Percentiles rank a stretch among this genome's conserved stretches.
Conservation (phyloP, 2,113 vertebrate genomes). For the Coreoperca whiteheadi region DNA sequence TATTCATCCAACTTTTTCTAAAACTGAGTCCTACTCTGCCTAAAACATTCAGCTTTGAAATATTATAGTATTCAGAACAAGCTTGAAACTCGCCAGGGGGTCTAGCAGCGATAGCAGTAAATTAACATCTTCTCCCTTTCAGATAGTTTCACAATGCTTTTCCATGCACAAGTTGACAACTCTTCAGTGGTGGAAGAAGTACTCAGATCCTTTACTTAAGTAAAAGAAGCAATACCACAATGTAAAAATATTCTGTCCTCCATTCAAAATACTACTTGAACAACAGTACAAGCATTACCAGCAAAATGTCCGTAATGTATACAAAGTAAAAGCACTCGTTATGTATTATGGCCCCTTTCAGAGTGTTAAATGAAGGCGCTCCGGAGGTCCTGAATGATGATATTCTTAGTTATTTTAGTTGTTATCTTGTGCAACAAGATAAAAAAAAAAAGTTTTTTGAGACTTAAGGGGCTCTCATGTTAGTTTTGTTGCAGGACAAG, state of each 20-base stretch:
- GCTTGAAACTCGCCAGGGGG: constrained; percentile 36
- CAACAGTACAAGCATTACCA: too few species aligned
- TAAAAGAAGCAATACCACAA: background rate
- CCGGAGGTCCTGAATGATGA: background rate
- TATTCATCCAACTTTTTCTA: constrained; percentile 17
- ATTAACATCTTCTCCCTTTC: constrained; percentile 10
- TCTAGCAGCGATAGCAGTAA: constrained; percentile 6
- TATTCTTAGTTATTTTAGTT: too few species aligned
- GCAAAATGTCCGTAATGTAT: too few species aligned
- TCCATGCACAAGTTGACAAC: constrained; percentile 1
- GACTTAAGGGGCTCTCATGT: background rate
- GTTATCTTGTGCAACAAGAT: background rate
- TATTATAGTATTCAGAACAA: constrained; percentile 31
- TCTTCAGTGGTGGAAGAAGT: constrained; percentile 7
- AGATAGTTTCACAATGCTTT: constrained; percentile 7
- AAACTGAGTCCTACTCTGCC: background rate
- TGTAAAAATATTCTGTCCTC: background rate
- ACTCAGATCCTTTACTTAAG: background rate
- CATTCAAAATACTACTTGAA: background rate
- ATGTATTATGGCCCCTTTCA: background rate
- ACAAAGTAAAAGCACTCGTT: background rate
- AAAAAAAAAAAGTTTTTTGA: too few species aligned
- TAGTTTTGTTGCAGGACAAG: background rate
- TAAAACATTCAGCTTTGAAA: constrained; percentile 40
- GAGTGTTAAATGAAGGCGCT: background rate